Base-by-base conservation (phyloP, 2,113 vertebrate genomes). In the Motacilla tschutschensis region DNA sequence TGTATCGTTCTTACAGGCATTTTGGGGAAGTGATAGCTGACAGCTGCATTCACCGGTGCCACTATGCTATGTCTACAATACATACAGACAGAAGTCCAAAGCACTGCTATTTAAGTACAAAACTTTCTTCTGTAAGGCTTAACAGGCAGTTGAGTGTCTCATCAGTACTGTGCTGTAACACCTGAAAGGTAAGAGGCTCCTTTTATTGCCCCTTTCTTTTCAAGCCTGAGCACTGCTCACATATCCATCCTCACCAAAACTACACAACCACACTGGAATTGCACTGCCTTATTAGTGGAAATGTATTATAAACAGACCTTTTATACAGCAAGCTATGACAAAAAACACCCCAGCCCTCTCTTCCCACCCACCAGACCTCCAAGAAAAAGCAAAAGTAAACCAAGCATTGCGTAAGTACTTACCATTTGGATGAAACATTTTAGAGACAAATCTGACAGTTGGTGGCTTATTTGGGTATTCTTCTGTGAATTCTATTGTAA, bases 341-440 rank as follows among this genome's bases (percentile, higher is more conserved):
- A 46, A 53, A 40, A 16, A 13, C 9, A 58, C 3, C 17, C 33
- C 21, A 54, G 36, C 15, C 12, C 57, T 47, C 41, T 33, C 20
- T 14, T 12, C 4, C 12, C 8, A 8, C 5, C 19, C 33, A 17
- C 15, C 18, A 46, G 44, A 69, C 29, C 16, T 60, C 38, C 44
- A 72, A 38, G 19, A 72, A 57, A 85, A 57, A 71, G 19, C 38
- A 51, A 15, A 65, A 86, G 17, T 26, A 53, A 72, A 65, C 11
- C 28, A 65, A 9, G 51, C 29, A 63, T 3, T 51, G 40, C 43
- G 9, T 38, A 77, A 44, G 54, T 86, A 96, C 98, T 94, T 97
- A 98, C 99, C 99, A 97, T 99, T 99, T 92, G 99, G 99, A 97
- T 99, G 99, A 98, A 99, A 99, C 99, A 99, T 99, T 98, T 99